A percentile compares a stretch with the other conserved stretches of the same genome.
phyloP scores from a whole-genome alignment of 1,140 invertebrate species.

The Papilio dardanus region DNA sequence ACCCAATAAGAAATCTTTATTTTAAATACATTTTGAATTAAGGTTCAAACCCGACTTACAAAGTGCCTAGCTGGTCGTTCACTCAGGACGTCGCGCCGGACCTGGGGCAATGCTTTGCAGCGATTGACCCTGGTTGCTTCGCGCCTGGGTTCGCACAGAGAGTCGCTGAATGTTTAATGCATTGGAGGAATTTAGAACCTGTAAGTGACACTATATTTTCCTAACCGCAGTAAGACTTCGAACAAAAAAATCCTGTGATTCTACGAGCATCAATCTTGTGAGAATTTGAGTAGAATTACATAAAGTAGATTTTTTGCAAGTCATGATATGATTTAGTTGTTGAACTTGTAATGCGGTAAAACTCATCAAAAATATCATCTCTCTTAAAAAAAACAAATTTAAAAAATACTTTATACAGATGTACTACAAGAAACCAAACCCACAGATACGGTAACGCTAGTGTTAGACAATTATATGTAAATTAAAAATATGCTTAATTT shows the following conservation, averaged over 20 bases:
- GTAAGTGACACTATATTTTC: constrained; percentile 58
- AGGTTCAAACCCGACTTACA: constrained; percentile 85
- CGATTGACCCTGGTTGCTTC: constrained; percentile 93
- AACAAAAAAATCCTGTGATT: no score
- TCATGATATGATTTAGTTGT: no score
- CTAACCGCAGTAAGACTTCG: background rate
- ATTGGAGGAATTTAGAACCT: constrained; percentile 80
- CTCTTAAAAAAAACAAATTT: no score
- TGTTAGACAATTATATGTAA: no score
- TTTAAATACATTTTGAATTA: constrained; percentile 29
- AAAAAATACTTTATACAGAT: no score
- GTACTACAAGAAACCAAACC: no score
- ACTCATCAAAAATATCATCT: no score
- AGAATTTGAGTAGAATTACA: no score
- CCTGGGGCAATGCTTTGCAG: constrained; percentile 95
- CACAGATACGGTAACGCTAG: no score
- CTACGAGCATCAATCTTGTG: no score
- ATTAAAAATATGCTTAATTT: background rate
- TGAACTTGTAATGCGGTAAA: no score
- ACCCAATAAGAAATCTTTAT: background rate
- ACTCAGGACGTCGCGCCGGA: constrained; percentile 85
- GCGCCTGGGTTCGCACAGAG: constrained; percentile 90
- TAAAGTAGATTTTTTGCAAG: no score
- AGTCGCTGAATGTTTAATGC: constrained; percentile 84
- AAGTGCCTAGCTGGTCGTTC: constrained; percentile 89